These are phyloP conservation scores for Kryphioiulus occultus DNA, from an alignment of 2,888 invertebrate species.

Conservation along the genomic window DNA sequence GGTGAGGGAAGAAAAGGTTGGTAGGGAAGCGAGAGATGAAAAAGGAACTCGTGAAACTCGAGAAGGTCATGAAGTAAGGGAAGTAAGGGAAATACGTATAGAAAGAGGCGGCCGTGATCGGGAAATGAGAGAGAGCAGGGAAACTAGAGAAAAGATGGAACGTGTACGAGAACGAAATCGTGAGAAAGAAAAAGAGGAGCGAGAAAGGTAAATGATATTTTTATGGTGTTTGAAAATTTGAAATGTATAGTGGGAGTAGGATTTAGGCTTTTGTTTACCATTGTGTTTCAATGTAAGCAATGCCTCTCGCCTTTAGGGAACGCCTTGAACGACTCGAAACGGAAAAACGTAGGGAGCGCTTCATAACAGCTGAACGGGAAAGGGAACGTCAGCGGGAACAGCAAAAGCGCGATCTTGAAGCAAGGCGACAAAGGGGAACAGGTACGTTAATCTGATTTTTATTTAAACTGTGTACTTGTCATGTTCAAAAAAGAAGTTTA, in stretches of 20 bases:
- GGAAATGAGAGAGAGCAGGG: conserved; percentile 55
- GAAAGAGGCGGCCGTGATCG: too few species aligned
- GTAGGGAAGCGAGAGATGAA: too few species aligned
- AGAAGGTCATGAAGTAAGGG: conserved; percentile 53
- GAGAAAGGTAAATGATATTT: conserved; percentile 63
- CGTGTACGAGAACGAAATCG: conserved; percentile 56
- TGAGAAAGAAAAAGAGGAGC: conserved; percentile 59
- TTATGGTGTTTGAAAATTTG: conserved; percentile 53
- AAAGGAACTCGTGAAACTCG: background rate
- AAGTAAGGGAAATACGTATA: conserved; percentile 50
- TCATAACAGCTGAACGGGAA: conserved; percentile 52
- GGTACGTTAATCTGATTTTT: background rate
- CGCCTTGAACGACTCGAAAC: conserved; percentile 49
- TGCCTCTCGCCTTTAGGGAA: conserved; percentile 41
- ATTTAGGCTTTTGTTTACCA: background rate
- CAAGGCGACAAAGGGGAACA: conserved; percentile 52
- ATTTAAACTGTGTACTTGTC: background rate
- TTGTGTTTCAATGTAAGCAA: background rate
- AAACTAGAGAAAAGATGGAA: conserved; percentile 55
- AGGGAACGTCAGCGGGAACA: conserved; percentile 49
- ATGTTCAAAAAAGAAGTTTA: too few species aligned
- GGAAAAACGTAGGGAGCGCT: conserved; percentile 51
- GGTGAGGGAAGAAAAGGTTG: conserved; percentile 27
- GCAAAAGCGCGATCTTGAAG: conserved; percentile 49
- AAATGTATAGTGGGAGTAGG: too few species aligned